A percentile compares a stretch with the other conserved stretches of the same genome.
These are phyloP conservation scores for Ridgeia piscesae DNA, from an alignment of 1,140 invertebrate species.

Conservation along the genomic window DNA sequence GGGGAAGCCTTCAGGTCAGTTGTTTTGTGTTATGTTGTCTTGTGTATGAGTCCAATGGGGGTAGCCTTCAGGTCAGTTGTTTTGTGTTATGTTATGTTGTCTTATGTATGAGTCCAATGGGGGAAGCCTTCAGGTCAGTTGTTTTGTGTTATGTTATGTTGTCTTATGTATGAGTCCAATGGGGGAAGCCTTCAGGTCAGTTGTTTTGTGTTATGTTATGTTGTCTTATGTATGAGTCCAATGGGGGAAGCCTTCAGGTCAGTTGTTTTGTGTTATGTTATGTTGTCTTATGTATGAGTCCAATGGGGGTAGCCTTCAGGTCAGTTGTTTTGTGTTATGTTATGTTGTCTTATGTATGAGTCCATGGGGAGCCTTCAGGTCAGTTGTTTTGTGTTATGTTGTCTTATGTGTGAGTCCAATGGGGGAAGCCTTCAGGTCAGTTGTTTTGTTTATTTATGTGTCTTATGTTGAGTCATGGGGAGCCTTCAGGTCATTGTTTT, in stretches of 20 bases:
- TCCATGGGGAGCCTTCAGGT: slow-evolving; percentile 71
- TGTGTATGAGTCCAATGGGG: slow-evolving; percentile 85
- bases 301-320: slow-evolving; percentile 73
- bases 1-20: slow-evolving; percentile 68
- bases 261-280: slow-evolving; percentile 62
- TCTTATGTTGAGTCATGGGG: slow-evolving; percentile 83
- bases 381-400: slow-evolving; percentile 65
- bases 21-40: slow-evolving; percentile 69
- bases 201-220: slow-evolving; percentile 64
- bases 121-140: slow-evolving; percentile 65
- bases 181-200: slow-evolving; percentile 68
- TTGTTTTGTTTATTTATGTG: too few relatives aligned
- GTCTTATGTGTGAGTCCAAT: slow-evolving; percentile 84
- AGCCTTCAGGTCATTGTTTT: slow-evolving; percentile 58
- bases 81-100: slow-evolving; percentile 75
- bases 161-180: slow-evolving; percentile 84
- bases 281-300: slow-evolving; percentile 81
- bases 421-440: slow-evolving; percentile 68
- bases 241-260: slow-evolving; percentile 72
- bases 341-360: slow-evolving; percentile 84
- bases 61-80: slow-evolving; percentile 63
- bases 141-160: slow-evolving; percentile 69
- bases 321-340: slow-evolving; percentile 42
- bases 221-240: slow-evolving; percentile 82
- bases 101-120: slow-evolving; percentile 83